These are phyloP conservation scores for Pyrrhura leucotis DNA, from an alignment of 2,797 vertebrate species.

Conservation along the genomic window DNA sequence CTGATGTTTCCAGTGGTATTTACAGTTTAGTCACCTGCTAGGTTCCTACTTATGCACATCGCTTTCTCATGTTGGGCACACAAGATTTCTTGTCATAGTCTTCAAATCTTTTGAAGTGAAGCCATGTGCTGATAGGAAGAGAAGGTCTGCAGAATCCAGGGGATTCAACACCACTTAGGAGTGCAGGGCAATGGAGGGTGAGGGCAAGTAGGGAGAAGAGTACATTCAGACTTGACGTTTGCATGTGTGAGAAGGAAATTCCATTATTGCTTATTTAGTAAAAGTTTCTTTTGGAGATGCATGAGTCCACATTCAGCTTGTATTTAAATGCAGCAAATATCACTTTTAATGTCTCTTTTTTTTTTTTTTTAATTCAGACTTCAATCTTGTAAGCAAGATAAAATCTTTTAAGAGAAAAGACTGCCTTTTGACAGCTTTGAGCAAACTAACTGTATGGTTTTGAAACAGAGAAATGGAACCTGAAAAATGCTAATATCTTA, in stretches of 20 bases:
- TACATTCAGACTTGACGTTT: neutral
- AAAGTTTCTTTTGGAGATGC: slow-evolving; percentile 68
- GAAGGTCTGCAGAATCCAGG: neutral
- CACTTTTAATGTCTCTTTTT: slow-evolving; percentile 33
- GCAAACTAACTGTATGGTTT: neutral
- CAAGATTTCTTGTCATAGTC: neutral
- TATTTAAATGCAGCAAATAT: slow-evolving; percentile 61
- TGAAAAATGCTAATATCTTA: neutral
- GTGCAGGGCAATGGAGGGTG: neutral
- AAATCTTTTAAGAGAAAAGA: slow-evolving; percentile 21
- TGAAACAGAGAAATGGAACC: neutral
- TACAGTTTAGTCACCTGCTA: rapidly evolving
- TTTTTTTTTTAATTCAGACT: slow-evolving; percentile 21
- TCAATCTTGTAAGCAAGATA: slow-evolving; percentile 36
- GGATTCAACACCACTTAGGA: neutral
- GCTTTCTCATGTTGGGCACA: rapidly evolving
- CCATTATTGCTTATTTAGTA: slow-evolving; percentile 52
- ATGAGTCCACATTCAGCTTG: slow-evolving; percentile 54
- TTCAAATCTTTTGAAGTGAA: neutral
- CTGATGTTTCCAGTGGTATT: neutral
- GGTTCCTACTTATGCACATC: rapidly evolving
- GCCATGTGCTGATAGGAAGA: neutral
- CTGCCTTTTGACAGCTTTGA: neutral
- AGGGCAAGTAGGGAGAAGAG: slow-evolving; percentile 11
- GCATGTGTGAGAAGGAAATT: slow-evolving; percentile 32